phyloP scores from a whole-genome alignment of 2,888 invertebrate genomes.

The Punctoribates punctum region DNA sequence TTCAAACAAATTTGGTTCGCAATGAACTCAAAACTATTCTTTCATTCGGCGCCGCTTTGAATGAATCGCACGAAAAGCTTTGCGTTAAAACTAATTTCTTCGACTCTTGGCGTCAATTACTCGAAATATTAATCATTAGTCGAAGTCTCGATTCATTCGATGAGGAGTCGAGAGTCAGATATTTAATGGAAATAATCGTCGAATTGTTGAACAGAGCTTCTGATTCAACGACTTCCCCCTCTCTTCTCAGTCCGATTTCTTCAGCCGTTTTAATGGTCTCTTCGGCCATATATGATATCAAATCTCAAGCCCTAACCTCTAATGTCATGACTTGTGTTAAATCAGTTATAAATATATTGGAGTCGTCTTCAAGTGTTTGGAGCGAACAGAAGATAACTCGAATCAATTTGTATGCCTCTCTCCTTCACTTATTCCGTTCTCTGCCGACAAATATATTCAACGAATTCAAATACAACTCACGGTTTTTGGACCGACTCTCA shows the following conservation, averaged over 20 bases:
- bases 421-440: slow-evolving; percentile 41
- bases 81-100: slow-evolving; percentile 40
- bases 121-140: slow-evolving; percentile 41
- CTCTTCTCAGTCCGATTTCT: slow-evolving; percentile 42
- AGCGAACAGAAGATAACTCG: slow-evolving; percentile 43
- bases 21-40: slow-evolving; percentile 44
- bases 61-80: slow-evolving; percentile 40
- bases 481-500: slow-evolving; percentile 43
- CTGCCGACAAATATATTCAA: slow-evolving; percentile 39
- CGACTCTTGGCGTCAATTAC: slow-evolving; percentile 44
- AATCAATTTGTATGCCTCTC: slow-evolving; percentile 43
- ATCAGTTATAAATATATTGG: slow-evolving; percentile 41
- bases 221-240: slow-evolving; percentile 1
- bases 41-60: slow-evolving; percentile 41
- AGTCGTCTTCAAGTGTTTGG: slow-evolving; percentile 41
- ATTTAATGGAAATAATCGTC: slow-evolving; percentile 42
- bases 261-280: slow-evolving; percentile 43
- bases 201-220: slow-evolving; percentile 38
- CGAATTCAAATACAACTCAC: slow-evolving; percentile 40
- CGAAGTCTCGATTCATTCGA: slow-evolving; percentile 39
- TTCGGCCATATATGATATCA: slow-evolving; percentile 15
- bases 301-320: slow-evolving; percentile 32
- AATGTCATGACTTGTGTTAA: slow-evolving; percentile 41
- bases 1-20: slow-evolving; percentile 42
- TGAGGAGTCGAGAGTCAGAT: slow-evolving; percentile 32